Evolutionary conservation across 2,113 vertebrate species (phyloP), one percentile per base, ranked within the genome.

Genomic region (Embiotoca jacksoni): DNA sequence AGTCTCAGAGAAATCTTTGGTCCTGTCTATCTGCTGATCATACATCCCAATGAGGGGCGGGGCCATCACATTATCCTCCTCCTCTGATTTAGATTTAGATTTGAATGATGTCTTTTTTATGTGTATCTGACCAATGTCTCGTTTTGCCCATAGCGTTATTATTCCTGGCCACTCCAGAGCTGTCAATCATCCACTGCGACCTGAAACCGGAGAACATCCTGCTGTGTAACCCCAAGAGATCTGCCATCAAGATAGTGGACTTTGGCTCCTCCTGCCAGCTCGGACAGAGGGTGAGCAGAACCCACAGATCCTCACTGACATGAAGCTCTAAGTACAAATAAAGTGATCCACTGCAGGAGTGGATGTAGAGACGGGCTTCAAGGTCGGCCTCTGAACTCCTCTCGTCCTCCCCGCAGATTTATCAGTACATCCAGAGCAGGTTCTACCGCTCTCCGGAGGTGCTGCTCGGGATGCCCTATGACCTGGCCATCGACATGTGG

Each of bases 121-220:
- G 23, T 23, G 23, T 23, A 23, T 4, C 41, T 44, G 41, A 44
- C 41, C 9, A 9, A 44, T 71, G 23, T 62, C 1, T 16, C 55
- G 46, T 67, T 65, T 50, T 72, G 10, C 77, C 41, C 52, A 47
- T 79, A 9, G 97, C 97, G 0, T 94, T 98, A 92, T 95, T 98
- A 89, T 98, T 98, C 91, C 93, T 98, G 92, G 97, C 97, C 88
- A 97, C 97, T 2, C 97, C 97, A 0, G 97, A 98, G 90, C 96
- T 98, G 91, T 97, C 96, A 94, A 98, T 98, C 94, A 98, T 98
- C 84, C 97, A 98, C 95, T 98, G 97, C 94, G 97, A 98, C 93
- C 96, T 98, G 91, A 98, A 98, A 91, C 97, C 97, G 0, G 97
- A 98, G 91, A 98, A 98, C 93, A 98, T 98, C 86, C 94, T 98